Conservation (phyloP, 2,113 vertebrate species). For the Cynopterus brachyotis region DNA sequence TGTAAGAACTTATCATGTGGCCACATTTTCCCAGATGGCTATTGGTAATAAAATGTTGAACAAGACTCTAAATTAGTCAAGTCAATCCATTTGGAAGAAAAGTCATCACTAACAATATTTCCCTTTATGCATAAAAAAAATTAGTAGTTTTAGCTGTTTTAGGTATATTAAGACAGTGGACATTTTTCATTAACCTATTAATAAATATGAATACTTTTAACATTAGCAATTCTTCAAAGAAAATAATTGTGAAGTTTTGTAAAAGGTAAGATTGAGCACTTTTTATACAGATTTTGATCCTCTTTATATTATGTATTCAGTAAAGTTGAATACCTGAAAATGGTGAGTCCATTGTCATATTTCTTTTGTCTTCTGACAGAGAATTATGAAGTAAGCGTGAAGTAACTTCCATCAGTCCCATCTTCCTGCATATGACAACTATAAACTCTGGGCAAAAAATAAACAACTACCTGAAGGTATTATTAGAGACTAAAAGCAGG, state of each 20-base stretch:
- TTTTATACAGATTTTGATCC: not conserved
- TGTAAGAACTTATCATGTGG: not conserved
- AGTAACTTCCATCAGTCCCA: not conserved
- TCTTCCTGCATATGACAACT: not conserved
- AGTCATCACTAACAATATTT: not conserved
- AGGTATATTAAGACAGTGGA: not conserved
- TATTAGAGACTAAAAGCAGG: not conserved
- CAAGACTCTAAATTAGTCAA: not conserved
- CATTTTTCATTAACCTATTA: not conserved
- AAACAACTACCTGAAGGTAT: not conserved
- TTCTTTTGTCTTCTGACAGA: constrained; percentile 9
- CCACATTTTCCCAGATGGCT: not conserved
- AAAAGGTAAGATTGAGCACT: not conserved
- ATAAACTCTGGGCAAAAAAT: not conserved
- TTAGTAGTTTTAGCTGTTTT: not conserved
- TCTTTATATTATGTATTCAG: not conserved
- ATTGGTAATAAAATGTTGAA: constrained; percentile 31
- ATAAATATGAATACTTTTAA: constrained; percentile 4
- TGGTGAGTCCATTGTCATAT: not conserved
- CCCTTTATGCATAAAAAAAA: constrained; percentile 17
- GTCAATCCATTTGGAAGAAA: not conserved
- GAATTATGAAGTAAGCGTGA: not conserved
- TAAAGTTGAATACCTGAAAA: not conserved
- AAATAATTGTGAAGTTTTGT: not conserved
- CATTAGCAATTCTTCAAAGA: constrained; percentile 11